A percentile compares a stretch with the other conserved stretches of the same genome.
Conservation (phyloP, 2,888 invertebrate species). For the Stomorhina lunata region DNA sequence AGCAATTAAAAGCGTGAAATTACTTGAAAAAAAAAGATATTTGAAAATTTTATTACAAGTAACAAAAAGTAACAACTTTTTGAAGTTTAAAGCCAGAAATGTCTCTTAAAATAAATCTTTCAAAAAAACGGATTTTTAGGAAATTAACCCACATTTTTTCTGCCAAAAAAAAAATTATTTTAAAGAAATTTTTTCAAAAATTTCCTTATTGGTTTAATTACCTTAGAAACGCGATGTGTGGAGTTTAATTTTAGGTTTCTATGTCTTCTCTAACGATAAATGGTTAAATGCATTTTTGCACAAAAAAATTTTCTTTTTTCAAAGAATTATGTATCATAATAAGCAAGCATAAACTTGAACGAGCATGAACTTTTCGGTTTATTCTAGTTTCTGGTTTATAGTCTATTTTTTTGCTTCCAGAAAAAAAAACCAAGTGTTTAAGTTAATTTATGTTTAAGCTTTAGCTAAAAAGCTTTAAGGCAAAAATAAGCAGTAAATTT, state of each 20-base stretch:
- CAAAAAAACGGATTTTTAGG: slow-evolving; percentile 32
- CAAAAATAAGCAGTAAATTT: slow-evolving; percentile 10
- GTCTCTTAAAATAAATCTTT: not conserved
- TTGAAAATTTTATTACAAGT: too few species aligned
- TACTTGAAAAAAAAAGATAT: slow-evolving; percentile 66
- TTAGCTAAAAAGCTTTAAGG: slow-evolving; percentile 40
- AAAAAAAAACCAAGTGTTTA: slow-evolving; percentile 43
- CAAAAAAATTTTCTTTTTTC: too few species aligned
- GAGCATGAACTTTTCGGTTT: slow-evolving; percentile 69
- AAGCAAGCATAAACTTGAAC: slow-evolving; percentile 69
- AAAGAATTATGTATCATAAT: too few species aligned
- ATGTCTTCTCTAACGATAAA: not conserved
- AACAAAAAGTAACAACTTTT: too few species aligned
- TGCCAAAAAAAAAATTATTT: not conserved
- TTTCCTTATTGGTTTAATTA: slow-evolving; percentile 47
- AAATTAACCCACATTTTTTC: slow-evolving; percentile 56
- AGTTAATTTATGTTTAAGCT: slow-evolving; percentile 59
- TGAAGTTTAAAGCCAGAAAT: slow-evolving; percentile 2
- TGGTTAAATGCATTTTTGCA: not conserved
- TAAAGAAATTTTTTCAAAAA: slow-evolving; percentile 7
- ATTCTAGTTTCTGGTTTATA: slow-evolving; percentile 36
- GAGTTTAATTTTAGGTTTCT: slow-evolving; percentile 22
- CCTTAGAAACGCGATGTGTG: slow-evolving; percentile 45
- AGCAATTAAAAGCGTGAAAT: slow-evolving; percentile 78
- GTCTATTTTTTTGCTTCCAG: not conserved